A percentile compares a stretch with the other conserved stretches of the same genome.
Evolutionary conservation across 2,888 invertebrate genomes (phyloP).

Genomic region (Bombylius discolor): DNA sequence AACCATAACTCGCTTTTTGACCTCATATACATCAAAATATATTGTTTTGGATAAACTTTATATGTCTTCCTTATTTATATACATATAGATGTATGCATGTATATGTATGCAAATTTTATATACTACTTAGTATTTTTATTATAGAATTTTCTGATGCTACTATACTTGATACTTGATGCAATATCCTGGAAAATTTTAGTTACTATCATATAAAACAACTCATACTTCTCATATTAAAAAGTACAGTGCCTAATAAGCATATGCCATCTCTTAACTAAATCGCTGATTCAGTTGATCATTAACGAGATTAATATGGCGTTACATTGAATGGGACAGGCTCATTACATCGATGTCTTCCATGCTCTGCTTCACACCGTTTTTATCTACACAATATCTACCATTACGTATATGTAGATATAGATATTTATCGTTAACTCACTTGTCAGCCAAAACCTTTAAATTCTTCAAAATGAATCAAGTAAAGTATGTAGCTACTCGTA

Average conservation of each 20-base stretch:
- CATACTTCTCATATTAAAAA: neutral
- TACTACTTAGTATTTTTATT: no score
- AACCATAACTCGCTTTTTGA: slow-evolving; percentile 5
- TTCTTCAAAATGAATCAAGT: neutral
- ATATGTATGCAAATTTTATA: neutral
- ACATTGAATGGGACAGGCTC: slow-evolving; percentile 30
- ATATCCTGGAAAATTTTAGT: no score
- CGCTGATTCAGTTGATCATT: slow-evolving; percentile 39
- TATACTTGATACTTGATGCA: no score
- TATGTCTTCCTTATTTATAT: neutral
- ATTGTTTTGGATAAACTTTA: no score
- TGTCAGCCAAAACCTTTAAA: neutral
- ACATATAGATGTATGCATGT: neutral
- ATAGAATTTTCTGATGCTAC: no score
- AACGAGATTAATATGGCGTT: slow-evolving; percentile 37
- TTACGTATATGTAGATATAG: no score
- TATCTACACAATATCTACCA: neutral
- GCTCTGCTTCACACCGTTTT: neutral
- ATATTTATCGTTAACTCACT: neutral
- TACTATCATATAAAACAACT: no score
- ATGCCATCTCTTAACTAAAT: slow-evolving; percentile 13
- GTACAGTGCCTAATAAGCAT: slow-evolving; percentile 9
- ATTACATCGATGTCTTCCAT: slow-evolving; percentile 2
- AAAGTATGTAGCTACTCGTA: no score
- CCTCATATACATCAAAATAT: neutral